phyloP scores from a whole-genome alignment of 2,797 vertebrate species.

The Delichon dasypus region DNA sequence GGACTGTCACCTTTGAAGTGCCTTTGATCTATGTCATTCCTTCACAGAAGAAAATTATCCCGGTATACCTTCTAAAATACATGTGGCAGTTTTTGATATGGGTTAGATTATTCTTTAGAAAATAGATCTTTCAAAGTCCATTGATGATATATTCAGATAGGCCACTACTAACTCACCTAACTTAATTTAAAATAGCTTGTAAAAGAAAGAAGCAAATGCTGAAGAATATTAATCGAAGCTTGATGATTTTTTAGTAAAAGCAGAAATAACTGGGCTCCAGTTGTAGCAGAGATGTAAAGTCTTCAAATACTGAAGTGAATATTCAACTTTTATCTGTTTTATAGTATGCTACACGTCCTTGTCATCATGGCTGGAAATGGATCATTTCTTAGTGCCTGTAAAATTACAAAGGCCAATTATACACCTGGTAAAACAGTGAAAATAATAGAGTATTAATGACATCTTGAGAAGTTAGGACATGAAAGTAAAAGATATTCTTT shows the following conservation, averaged over 20 bases:
- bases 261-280: neutral
- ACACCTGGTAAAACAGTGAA: neutral
- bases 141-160: neutral
- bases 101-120: neutral
- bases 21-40: neutral
- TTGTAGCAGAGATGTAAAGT: neutral
- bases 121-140: neutral
- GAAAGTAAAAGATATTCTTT: neutral
- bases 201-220: neutral
- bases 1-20: neutral
- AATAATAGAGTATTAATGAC: neutral
- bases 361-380: neutral
- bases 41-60: neutral
- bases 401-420: neutral
- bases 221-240: neutral
- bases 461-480: neutral
- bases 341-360: neutral
- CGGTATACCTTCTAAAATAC: neutral
- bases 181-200: neutral
- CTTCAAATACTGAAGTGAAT: neutral
- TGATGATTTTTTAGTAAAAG: neutral
- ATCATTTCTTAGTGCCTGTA: neutral
- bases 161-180: neutral
- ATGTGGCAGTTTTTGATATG: neutral
- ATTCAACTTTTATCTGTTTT: neutral